Evolutionary conservation across 2,888 invertebrate genomes (phyloP).

Genomic region (Megamerina dolium): DNA sequence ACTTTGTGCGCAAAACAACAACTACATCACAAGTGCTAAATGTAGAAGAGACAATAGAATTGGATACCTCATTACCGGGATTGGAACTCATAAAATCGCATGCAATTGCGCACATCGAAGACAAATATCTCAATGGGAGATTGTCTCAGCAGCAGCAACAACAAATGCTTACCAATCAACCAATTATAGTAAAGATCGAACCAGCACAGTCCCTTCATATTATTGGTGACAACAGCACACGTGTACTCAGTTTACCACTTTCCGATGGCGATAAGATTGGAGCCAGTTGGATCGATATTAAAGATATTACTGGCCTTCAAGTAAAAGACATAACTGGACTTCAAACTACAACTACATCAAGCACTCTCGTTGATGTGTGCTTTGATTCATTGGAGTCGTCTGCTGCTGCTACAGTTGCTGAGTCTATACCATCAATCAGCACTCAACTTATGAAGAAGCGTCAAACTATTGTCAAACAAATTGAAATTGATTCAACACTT

Average conservation of each 20-base stretch:
- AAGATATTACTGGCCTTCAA: constrained; percentile 45
- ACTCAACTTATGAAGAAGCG: constrained; percentile 5
- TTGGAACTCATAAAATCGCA: background rate
- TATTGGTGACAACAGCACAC: constrained; percentile 44
- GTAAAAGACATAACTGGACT: constrained; percentile 45
- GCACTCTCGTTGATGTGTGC: constrained; percentile 38
- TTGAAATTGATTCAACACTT: constrained; percentile 1
- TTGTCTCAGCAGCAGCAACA: constrained; percentile 13
- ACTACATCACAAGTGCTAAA: constrained; percentile 5
- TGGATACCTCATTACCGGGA: constrained; percentile 12
- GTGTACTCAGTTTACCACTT: constrained; percentile 42
- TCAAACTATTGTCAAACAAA: constrained; percentile 6
- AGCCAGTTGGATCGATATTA: constrained; percentile 46
- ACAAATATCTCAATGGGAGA: background rate
- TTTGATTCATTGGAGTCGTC: constrained; percentile 29
- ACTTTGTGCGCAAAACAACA: constrained; percentile 30
- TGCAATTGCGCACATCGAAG: constrained; percentile 4
- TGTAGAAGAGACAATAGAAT: constrained; percentile 15
- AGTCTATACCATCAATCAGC: constrained; percentile 10
- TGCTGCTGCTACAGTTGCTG: constrained; percentile 13
- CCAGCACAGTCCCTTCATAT: constrained; percentile 46
- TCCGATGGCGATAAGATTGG: constrained; percentile 44
- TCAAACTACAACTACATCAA: constrained; percentile 32
- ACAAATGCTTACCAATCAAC: constrained; percentile 29
- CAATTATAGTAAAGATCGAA: constrained; percentile 47